These are phyloP conservation scores for Catamblyrhynchus diadema DNA, from an alignment of 2,797 vertebrate species.

Conservation along the genomic window DNA sequence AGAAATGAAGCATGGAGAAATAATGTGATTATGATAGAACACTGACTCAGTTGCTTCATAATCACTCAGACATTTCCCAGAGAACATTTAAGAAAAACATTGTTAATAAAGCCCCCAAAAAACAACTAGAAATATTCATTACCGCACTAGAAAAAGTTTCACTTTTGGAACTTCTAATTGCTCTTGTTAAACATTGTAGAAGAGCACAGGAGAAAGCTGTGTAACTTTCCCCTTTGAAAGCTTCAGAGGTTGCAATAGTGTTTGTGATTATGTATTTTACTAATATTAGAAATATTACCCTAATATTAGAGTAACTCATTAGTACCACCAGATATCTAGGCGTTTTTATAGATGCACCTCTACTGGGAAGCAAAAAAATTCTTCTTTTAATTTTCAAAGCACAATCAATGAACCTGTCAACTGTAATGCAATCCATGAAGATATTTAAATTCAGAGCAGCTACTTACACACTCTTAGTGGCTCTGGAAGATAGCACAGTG, in stretches of 20 bases:
- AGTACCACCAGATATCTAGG: neutral
- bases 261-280: neutral
- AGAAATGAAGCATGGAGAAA: neutral
- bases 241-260: neutral
- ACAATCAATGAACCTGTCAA: neutral
- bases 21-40: neutral
- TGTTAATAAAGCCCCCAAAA: neutral
- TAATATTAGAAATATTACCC: neutral
- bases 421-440: neutral
- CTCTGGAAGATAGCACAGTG: neutral
- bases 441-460: neutral
- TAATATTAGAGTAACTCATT: neutral
- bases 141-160: neutral
- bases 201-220: neutral
- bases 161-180: neutral
- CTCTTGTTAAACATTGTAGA: neutral
- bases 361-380: neutral
- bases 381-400: neutral
- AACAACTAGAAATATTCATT: neutral
- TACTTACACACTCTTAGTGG: neutral
- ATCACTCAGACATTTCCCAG: neutral
- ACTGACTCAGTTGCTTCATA: neutral
- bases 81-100: neutral
- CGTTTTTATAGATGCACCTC: neutral
- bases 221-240: neutral